Conservation (phyloP, 2,113 vertebrate genomes). For the Neogobius melanostomus region DNA sequence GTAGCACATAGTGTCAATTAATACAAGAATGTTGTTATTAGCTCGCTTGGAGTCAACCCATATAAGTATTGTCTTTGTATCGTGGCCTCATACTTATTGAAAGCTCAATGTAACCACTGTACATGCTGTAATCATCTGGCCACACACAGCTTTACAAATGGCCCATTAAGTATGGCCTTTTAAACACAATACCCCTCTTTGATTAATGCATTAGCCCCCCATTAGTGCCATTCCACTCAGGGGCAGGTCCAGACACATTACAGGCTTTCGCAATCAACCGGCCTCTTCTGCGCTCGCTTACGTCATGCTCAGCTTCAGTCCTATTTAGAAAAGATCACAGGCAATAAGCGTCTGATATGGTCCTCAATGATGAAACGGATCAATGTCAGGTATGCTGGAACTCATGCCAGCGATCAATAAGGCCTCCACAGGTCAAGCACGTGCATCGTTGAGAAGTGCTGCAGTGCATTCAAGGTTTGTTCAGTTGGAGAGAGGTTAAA, state of each 20-base stretch:
- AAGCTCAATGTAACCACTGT: neutral
- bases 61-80: too few relatives aligned
- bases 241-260: constrained; percentile 22
- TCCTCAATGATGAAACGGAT: constrained; percentile 39
- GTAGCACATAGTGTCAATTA: too few relatives aligned
- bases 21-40: too few relatives aligned
- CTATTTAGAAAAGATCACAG: constrained; percentile 38
- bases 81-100: neutral
- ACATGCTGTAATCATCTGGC: neutral
- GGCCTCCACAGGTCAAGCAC: constrained; percentile 9
- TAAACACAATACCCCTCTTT: constrained; percentile 21
- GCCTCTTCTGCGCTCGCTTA: constrained; percentile 31
- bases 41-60: too few relatives aligned
- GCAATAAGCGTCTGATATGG: constrained; percentile 36
- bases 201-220: constrained; percentile 31
- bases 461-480: constrained; percentile 24
- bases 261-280: constrained; percentile 17
- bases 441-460: constrained; percentile 3
- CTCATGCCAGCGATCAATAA: constrained; percentile 42
- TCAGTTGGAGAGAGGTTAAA: constrained; percentile 1
- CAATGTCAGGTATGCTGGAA: constrained; percentile 41
- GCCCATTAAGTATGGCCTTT: constrained; percentile 3
- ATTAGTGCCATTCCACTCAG: constrained; percentile 29
- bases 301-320: constrained; percentile 38
- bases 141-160: neutral